A percentile compares a stretch with the other conserved stretches of the same genome.
phyloP scores from a whole-genome alignment of 2,797 vertebrate species.

The Parauchenoglanis ngamensis region DNA sequence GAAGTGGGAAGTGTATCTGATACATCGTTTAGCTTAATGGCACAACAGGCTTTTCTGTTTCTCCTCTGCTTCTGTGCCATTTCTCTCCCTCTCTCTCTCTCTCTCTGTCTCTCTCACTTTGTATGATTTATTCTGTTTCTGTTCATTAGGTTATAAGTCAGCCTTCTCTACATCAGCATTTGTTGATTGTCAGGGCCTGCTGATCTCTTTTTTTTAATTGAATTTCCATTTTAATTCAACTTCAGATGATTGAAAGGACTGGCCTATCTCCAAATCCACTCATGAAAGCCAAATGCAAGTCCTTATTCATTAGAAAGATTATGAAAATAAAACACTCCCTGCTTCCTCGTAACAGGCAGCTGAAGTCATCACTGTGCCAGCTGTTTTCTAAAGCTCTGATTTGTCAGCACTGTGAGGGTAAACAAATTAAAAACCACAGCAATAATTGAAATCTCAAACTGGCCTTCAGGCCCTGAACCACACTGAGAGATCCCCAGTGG shows the following conservation, averaged over 20 bases:
- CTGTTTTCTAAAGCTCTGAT: slow-evolving; percentile 27
- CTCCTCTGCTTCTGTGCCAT: background rate
- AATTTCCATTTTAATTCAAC: slow-evolving; percentile 26
- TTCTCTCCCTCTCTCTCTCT: background rate
- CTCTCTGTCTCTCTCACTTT: background rate
- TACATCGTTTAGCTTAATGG: slow-evolving; percentile 1
- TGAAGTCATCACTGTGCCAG: slow-evolving; percentile 27
- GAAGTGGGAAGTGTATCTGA: slow-evolving; percentile 22
- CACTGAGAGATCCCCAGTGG: slow-evolving; percentile 5
- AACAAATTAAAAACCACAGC: slow-evolving; percentile 43
- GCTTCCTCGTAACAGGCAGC: slow-evolving; percentile 34
- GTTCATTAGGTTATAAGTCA: slow-evolving; percentile 25
- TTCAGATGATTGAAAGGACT: slow-evolving; percentile 6
- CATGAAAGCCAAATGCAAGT: slow-evolving; percentile 23
- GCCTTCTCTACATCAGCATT: background rate
- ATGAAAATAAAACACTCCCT: slow-evolving; percentile 43
- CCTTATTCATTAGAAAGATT: slow-evolving; percentile 54
- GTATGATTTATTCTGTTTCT: slow-evolving; percentile 9
- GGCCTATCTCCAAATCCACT: slow-evolving; percentile 5
- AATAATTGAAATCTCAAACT: slow-evolving; percentile 18
- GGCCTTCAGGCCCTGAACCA: background rate
- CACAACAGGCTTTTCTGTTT: background rate
- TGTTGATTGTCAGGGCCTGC: background rate
- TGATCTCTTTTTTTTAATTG: slow-evolving; percentile 8
- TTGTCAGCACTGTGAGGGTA: slow-evolving; percentile 45